These are phyloP conservation scores for Stichodactyla helianthus DNA, from an alignment of 64 coral and sea anemone genomes.

Conservation along the genomic window DNA sequence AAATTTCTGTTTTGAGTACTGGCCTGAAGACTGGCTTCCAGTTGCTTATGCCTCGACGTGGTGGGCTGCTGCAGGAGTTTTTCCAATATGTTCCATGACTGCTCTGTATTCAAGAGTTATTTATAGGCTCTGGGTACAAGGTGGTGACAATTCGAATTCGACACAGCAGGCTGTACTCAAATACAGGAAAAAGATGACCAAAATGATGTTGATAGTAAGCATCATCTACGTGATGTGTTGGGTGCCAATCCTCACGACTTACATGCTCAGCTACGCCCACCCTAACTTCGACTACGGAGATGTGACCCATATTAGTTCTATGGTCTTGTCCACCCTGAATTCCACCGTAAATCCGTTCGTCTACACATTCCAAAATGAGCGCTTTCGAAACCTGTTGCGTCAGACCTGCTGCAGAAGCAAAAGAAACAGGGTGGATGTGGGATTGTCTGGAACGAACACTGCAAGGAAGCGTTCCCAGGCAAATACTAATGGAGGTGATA, in stretches of 20 bases:
- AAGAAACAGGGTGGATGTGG: not conserved
- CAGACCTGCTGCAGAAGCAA: not conserved
- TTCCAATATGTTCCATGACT: conserved; percentile 37
- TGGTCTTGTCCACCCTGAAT: conserved; percentile 43
- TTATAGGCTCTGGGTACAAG: conserved; percentile 25
- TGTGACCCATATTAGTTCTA: conserved; percentile 41
- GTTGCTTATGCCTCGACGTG: conserved; percentile 37
- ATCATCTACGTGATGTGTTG: conserved; percentile 42
- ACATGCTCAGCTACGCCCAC: conserved; percentile 47
- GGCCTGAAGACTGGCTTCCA: conserved; percentile 40
- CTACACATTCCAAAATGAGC: conserved; percentile 47
- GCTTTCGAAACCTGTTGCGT: conserved; percentile 43
- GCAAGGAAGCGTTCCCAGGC: not conserved
- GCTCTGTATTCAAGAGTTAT: conserved; percentile 45
- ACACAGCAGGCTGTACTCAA: conserved; percentile 50
- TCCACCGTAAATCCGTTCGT: conserved; percentile 56
- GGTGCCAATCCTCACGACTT: conserved; percentile 54
- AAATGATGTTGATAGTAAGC: conserved; percentile 62
- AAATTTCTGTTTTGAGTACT: conserved; percentile 53
- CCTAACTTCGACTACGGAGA: conserved; percentile 38
- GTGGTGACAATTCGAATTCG: not conserved
- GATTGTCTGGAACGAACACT: not conserved
- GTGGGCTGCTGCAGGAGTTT: conserved; percentile 25
- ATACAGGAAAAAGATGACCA: conserved; percentile 54
- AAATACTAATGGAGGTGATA: not conserved